phyloP scores from a whole-genome alignment of 2,797 vertebrate species.

The Enteromius mattozi region DNA sequence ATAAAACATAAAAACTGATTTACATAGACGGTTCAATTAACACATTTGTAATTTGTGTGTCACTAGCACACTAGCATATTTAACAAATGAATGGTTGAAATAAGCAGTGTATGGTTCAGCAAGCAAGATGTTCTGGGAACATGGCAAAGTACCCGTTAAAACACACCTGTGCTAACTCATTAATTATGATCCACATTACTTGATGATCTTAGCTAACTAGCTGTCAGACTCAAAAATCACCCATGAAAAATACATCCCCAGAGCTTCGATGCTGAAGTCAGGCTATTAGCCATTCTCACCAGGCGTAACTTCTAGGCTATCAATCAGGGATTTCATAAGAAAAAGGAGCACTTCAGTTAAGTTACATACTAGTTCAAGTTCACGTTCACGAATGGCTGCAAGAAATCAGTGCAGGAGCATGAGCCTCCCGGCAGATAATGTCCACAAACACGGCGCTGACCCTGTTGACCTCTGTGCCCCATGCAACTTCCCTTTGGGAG shows the following conservation, averaged over 20 bases:
- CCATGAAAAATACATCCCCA: conserved; percentile 27
- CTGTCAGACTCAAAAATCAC: conserved; percentile 34
- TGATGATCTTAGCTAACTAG: conserved; percentile 44
- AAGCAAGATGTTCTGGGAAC: conserved; percentile 36
- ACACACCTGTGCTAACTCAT: conserved; percentile 53
- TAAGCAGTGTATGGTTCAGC: conserved; percentile 31
- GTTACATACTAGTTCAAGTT: conserved; percentile 42
- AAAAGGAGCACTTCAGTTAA: neutral
- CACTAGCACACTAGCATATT: neutral
- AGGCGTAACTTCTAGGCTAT: conserved; percentile 14
- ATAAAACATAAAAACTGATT: neutral
- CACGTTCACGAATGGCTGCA: conserved; percentile 19
- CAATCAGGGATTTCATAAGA: conserved; percentile 31
- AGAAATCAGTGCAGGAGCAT: conserved; percentile 28
- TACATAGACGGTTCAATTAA: neutral
- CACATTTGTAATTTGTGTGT: neutral
- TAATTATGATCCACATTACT: conserved; percentile 42
- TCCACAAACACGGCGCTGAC: conserved; percentile 59
- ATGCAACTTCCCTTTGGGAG: conserved; percentile 74
- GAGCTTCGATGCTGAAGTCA: conserved; percentile 27
- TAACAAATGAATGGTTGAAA: conserved; percentile 8
- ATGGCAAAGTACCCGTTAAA: conserved; percentile 50
- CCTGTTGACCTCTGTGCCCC: conserved; percentile 60
- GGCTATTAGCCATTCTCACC: conserved; percentile 42
- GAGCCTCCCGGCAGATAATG: conserved; percentile 45